Percentiles rank a stretch among this genome's conserved stretches.
Conservation (phyloP, 2,113 vertebrate genomes). For the Apodemus speciosus region DNA sequence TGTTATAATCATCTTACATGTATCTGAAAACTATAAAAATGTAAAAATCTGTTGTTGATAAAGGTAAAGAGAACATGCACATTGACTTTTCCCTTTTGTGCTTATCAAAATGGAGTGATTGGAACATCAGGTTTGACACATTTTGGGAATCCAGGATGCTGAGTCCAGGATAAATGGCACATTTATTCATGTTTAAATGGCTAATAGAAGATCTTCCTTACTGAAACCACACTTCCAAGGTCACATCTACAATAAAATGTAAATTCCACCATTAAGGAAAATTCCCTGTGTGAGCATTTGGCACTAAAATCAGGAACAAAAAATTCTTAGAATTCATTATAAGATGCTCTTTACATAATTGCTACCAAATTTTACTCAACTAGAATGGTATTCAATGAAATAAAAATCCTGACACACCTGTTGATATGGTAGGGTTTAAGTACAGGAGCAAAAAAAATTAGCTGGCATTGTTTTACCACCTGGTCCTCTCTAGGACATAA, state of each 20-base stretch:
- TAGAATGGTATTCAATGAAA: not conserved
- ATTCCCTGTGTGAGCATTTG: not conserved
- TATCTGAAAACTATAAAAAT: not conserved
- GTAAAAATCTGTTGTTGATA: not conserved
- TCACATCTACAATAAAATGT: not conserved
- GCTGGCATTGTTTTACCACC: not conserved
- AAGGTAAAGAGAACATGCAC: not conserved
- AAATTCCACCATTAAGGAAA: slow-evolving; percentile 44
- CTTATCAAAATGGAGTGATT: not conserved
- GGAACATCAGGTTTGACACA: not conserved
- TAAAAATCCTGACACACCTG: not conserved
- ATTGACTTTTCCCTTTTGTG: not conserved
- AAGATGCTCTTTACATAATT: slow-evolving; percentile 4
- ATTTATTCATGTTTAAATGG: not conserved
- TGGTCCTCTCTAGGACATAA: not conserved
- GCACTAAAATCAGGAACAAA: not conserved
- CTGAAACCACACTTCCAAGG: not conserved
- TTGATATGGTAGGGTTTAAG: not conserved
- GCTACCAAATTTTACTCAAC: slow-evolving; percentile 17
- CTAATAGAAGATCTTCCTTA: not conserved
- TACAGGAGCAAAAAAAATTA: not conserved
- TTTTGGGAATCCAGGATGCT: slow-evolving; percentile 6
- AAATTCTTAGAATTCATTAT: slow-evolving; percentile 26
- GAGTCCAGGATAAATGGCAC: too few species aligned
- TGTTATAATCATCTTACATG: not conserved